Percentiles rank a stretch among this genome's conserved stretches.
These are phyloP conservation scores for Acanthosepion esculentum DNA, from an alignment of 2,888 invertebrate genomes.

Conservation along the genomic window DNA sequence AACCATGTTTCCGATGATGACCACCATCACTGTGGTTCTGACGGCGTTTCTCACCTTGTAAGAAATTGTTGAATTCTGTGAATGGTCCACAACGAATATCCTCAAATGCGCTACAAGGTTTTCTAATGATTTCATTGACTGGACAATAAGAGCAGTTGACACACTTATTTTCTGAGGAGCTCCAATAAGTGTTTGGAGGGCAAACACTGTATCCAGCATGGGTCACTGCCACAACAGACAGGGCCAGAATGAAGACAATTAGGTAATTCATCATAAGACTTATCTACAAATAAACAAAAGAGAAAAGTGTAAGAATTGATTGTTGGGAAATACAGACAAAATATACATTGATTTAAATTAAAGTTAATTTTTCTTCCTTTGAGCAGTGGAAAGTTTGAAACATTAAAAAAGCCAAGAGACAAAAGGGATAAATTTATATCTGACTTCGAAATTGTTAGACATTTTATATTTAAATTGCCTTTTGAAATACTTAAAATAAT, in stretches of 20 bases:
- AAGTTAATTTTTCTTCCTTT: not conserved
- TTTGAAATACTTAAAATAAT: too few species aligned
- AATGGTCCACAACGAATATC: constrained; percentile 57
- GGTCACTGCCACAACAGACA: not conserved
- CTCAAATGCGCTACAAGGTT: constrained; percentile 51
- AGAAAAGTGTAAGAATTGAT: not conserved
- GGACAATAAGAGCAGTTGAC: constrained; percentile 53
- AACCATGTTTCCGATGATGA: constrained; percentile 44
- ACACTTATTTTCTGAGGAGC: constrained; percentile 45
- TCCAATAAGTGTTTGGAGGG: constrained; percentile 39
- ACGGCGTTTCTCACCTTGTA: not conserved
- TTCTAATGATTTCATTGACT: constrained; percentile 55
- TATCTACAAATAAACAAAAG: not conserved
- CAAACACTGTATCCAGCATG: constrained; percentile 34
- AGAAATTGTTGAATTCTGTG: constrained; percentile 53
- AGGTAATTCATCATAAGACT: constrained; percentile 6
- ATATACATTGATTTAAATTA: not conserved
- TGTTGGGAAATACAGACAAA: not conserved
- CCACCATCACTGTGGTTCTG: constrained; percentile 41
- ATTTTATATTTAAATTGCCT: too few species aligned
- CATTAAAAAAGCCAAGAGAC: not conserved
- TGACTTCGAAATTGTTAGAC: too few species aligned
- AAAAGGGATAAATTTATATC: not conserved
- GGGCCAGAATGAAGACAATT: not conserved
- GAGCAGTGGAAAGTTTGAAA: not conserved